Evolutionary conservation across 1,140 invertebrate genomes (phyloP).

Genomic region (Drosophila rufa): DNA sequence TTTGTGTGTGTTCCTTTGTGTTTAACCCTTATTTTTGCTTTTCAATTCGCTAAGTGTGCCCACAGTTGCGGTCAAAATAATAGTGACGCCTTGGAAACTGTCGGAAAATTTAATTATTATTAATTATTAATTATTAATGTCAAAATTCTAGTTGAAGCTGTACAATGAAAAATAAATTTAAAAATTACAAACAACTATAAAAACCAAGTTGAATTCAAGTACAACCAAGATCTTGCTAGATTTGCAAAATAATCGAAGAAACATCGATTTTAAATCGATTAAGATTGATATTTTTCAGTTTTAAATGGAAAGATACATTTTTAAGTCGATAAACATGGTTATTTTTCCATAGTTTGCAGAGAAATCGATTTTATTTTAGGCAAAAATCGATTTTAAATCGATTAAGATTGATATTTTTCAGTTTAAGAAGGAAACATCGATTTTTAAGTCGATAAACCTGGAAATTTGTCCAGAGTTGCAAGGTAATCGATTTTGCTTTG

Average conservation of each 20-base stretch:
- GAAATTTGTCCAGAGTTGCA: not conserved
- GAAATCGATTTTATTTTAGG: too few relatives aligned
- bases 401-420: too few relatives aligned
- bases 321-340: not conserved
- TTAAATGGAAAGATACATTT: not conserved
- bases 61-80: slow-evolving; percentile 36
- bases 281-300: too few relatives aligned
- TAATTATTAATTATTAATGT: too few relatives aligned
- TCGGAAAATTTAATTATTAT: not conserved
- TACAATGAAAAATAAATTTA: not conserved
- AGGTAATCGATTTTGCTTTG: not conserved
- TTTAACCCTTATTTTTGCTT: slow-evolving; percentile 26
- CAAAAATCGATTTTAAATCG: not conserved
- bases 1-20: slow-evolving; percentile 23
- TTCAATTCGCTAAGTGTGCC: slow-evolving; percentile 28
- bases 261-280: not conserved
- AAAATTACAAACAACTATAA: not conserved
- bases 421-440: not conserved
- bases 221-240: not conserved
- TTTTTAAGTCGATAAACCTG: not conserved
- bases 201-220: not conserved
- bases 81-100: slow-evolving; percentile 4
- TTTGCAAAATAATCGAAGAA: not conserved
- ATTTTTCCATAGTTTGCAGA: too few relatives aligned
- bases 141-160: not conserved